Conservation (phyloP, 2,797 vertebrate genomes). For the Argyrosomus regius region DNA sequence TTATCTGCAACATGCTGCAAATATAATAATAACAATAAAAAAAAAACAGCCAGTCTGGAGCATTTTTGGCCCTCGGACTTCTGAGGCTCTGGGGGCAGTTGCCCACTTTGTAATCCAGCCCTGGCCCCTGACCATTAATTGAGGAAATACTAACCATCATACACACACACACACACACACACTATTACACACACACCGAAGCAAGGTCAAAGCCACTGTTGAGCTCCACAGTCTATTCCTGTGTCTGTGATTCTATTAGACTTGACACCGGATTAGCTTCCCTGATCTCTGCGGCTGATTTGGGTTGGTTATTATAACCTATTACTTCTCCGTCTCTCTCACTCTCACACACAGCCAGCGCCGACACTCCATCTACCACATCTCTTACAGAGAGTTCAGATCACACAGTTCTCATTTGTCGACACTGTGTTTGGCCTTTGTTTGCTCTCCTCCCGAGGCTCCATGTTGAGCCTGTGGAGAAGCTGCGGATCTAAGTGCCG, state of each 20-base stretch:
- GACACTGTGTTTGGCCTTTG: not conserved
- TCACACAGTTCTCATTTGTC: constrained; percentile 30
- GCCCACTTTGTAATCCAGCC: constrained; percentile 20
- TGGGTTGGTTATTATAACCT: constrained; percentile 62
- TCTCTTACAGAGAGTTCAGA: not conserved
- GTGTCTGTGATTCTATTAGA: constrained; percentile 78
- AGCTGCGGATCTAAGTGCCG: not conserved
- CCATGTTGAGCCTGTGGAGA: not conserved
- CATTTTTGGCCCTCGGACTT: not conserved
- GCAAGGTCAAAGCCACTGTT: constrained; percentile 65
- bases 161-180: constrained; percentile 20
- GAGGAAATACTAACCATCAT: constrained; percentile 43
- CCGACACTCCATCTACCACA: not conserved
- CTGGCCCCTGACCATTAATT: constrained; percentile 25
- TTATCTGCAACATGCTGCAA: not conserved
- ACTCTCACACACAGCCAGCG: constrained; percentile 32
- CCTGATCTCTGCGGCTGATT: constrained; percentile 73
- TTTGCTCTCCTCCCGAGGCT: constrained; percentile 5
- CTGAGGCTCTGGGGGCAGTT: not conserved
- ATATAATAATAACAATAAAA: not conserved
- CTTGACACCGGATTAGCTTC: constrained; percentile 75
- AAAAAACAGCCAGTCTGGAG: not conserved
- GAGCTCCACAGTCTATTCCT: constrained; percentile 71
- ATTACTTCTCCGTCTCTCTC: constrained; percentile 49
- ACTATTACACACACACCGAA: constrained; percentile 19